A percentile compares a stretch with the other conserved stretches of the same genome.
phyloP scores from a whole-genome alignment of 92 coral and sea anemone genomes.

The Scolanthus callimorphus region DNA sequence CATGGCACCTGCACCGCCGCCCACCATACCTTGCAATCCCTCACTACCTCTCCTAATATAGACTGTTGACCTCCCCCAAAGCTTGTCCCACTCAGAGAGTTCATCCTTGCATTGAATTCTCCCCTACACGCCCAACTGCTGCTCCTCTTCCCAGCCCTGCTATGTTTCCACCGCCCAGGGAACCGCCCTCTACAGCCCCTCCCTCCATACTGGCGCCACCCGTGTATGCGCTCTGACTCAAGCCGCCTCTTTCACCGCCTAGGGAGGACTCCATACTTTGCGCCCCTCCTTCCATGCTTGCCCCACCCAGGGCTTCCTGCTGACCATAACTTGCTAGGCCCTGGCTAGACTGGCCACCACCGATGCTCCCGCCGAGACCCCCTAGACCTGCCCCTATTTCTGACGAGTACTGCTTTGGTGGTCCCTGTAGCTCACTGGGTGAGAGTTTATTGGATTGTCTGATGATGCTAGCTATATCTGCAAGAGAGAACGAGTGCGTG shows the following conservation, averaged over 20 bases:
- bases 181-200: background rate
- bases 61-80: slow-evolving; percentile 9
- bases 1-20: slow-evolving; percentile 15
- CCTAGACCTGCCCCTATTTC: slow-evolving; percentile 32
- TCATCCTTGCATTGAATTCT: slow-evolving; percentile 1
- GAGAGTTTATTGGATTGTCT: slow-evolving; percentile 66
- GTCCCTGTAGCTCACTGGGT: slow-evolving; percentile 62
- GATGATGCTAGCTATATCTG: slow-evolving; percentile 64
- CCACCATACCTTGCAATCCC: slow-evolving; percentile 33
- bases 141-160: slow-evolving; percentile 2
- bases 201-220: background rate
- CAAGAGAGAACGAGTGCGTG: too few species aligned
- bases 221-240: background rate
- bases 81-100: background rate
- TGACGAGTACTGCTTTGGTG: slow-evolving; percentile 23
- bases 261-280: background rate
- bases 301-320: background rate
- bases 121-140: background rate
- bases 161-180: background rate
- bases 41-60: slow-evolving; percentile 25
- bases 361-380: slow-evolving; percentile 17
- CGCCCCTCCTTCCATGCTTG: background rate
- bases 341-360: slow-evolving; percentile 22
- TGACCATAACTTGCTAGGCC: background rate
- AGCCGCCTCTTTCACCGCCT: background rate